These are phyloP conservation scores for Orchesella cincta DNA, from an alignment of 1,140 invertebrate genomes.

Conservation along the genomic window DNA sequence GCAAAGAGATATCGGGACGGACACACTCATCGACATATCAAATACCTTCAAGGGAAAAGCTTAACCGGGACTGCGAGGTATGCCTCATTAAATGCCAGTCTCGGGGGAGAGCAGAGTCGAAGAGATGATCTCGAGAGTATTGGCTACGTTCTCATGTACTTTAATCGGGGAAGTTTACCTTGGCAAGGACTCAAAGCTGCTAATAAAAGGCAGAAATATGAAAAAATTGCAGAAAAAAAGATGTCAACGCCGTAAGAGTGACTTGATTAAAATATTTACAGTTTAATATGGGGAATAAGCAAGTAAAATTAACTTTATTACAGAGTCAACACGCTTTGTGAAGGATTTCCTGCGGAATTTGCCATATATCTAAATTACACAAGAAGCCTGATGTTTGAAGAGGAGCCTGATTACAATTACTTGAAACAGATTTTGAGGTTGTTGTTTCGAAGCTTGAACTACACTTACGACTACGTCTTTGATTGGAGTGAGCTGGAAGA, in stretches of 20 bases:
- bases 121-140: constrained; percentile 6
- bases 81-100: constrained; percentile 94
- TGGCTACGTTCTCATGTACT: constrained; percentile 9
- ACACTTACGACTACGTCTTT: constrained; percentile 1
- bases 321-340: constrained; percentile 9
- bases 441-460: background rate
- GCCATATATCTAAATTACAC: constrained; percentile 20
- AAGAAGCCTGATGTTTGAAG: constrained; percentile 13
- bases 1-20: constrained; percentile 87
- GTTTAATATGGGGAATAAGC: no score
- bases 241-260: constrained; percentile 1
- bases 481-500: background rate
- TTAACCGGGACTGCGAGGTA: constrained; percentile 95
- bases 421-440: constrained; percentile 5
- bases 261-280: background rate
- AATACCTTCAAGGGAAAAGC: constrained; percentile 95
- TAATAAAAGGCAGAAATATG: constrained; percentile 20
- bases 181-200: constrained; percentile 28
- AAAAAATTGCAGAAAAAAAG: constrained; percentile 30
- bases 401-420: constrained; percentile 6
- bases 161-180: constrained; percentile 4
- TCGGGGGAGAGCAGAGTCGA: constrained; percentile 76
- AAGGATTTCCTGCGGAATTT: background rate
- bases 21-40: constrained; percentile 82
- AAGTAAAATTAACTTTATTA: no score